Conservation (phyloP, 2,797 vertebrate species). For the Semaprochilodus insignis region DNA sequence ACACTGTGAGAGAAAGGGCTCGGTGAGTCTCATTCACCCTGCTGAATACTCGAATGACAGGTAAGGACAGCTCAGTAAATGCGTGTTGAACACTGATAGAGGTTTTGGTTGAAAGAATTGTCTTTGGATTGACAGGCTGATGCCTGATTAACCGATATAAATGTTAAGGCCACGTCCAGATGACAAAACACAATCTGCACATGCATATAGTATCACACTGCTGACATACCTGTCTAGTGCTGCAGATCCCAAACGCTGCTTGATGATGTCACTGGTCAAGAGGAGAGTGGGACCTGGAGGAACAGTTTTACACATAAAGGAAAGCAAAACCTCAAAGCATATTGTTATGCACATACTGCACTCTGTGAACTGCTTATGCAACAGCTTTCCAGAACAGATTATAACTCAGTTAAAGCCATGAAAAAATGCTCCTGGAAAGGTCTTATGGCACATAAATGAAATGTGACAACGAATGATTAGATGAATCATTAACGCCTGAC, state of each 20-base stretch:
- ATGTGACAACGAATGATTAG: neutral
- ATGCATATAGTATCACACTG: neutral
- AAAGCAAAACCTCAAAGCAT: neutral
- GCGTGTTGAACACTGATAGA: neutral
- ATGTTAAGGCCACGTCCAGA: neutral
- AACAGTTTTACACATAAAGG: conserved; percentile 1
- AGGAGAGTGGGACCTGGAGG: conserved; percentile 86
- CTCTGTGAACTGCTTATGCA: neutral
- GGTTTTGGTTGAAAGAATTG: neutral
- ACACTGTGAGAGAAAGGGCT: conserved; percentile 70
- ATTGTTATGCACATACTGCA: neutral
- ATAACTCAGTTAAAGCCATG: neutral
- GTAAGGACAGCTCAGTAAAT: neutral
- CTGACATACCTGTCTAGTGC: conserved; percentile 88
- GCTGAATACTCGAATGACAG: neutral
- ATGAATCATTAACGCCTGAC: neutral
- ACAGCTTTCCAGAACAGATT: neutral
- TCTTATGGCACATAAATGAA: neutral
- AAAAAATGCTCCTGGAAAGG: neutral
- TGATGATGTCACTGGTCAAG: conserved; percentile 92
- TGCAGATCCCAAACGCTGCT: conserved; percentile 88
- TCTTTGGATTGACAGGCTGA: neutral
- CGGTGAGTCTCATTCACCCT: neutral
- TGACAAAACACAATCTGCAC: neutral
- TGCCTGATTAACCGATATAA: neutral